Base-by-base conservation (phyloP, 2,113 vertebrate genomes). In the Rhodinocichla rosea region DNA sequence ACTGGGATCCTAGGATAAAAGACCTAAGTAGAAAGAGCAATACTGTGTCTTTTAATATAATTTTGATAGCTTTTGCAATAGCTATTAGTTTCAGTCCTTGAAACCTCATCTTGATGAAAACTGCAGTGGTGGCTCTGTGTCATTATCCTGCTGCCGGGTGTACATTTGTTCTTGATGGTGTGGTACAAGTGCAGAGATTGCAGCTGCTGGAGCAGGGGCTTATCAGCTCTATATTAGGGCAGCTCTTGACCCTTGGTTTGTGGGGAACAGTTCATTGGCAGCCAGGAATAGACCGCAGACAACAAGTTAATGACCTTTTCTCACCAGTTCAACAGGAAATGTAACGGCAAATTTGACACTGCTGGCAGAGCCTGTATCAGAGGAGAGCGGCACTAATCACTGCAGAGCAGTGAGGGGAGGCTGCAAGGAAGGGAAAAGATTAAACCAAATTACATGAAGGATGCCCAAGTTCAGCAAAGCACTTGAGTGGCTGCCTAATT, bases 261-360 rank as follows among this genome's bases (percentile, higher is more conserved):
- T 78, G 83, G 44, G 49, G 71, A 95, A 10, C 40, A 70, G 90
- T 42, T 90, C 75, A 56, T 32, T 70, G 85, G 64, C 81, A 90
- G 90, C 47, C 4, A 33, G 69, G 68, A 90, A 21, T 2, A 87
- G 83, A 79, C n/a, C 0, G 0, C 1, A 3, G 92, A 75, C 76
- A 92, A 88, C 85, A 94, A 92, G 85, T 96, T 94, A 94, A 96
- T 87, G 83, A 93, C 90, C 91, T 95, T 94, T 90, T 45, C 83
- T 55, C 67, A 50, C 21, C 24, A 35, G 88, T 96, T 93, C 88
- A 92, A 94, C 64, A 86, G 56, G 88, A 89, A 83, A 93, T 84
- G 53, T 75, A 81, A 94, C 85, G 6, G 47, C 73, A 83, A 90
- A 92, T 93, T 86, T 86, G 88, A 83, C 67, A 52, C 11, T 64